Percentiles rank a stretch among this genome's conserved stretches.
These are phyloP conservation scores for Micrasema minimum DNA, from an alignment of 1,140 invertebrate genomes.

Conservation along the genomic window DNA sequence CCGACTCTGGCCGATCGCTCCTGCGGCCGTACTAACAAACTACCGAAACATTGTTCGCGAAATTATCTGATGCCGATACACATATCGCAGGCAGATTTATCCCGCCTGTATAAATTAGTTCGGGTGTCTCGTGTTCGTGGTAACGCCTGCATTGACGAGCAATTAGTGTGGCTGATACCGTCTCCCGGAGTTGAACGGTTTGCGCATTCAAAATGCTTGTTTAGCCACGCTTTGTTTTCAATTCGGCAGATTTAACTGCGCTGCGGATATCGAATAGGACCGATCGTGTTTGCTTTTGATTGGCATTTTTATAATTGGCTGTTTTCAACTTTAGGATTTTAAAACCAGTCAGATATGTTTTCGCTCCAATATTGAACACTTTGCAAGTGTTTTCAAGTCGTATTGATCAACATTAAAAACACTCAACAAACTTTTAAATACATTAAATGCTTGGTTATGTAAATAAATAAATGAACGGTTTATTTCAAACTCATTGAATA, in stretches of 20 bases:
- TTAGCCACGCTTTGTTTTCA: neutral
- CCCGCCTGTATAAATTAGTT: conserved; percentile 35
- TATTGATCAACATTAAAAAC: no score
- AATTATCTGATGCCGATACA: conserved; percentile 43
- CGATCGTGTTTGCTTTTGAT: no score
- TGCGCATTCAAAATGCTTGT: conserved; percentile 4
- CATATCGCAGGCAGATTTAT: conserved; percentile 23
- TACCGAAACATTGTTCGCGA: conserved; percentile 38
- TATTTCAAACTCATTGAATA: no score
- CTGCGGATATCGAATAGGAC: no score
- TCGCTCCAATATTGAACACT: no score
- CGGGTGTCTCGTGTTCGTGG: conserved; percentile 18
- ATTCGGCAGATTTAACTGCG: neutral
- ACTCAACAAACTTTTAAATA: no score
- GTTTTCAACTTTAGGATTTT: neutral
- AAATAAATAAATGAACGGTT: no score
- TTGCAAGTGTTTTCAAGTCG: no score
- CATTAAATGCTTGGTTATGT: no score
- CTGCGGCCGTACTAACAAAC: conserved; percentile 27
- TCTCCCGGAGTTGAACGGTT: conserved; percentile 4
- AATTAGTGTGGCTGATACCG: conserved; percentile 14
- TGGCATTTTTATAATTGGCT: neutral
- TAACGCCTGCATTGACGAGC: conserved; percentile 18
- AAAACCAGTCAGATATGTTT: no score
- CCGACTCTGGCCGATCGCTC: conserved; percentile 34